phyloP scores from a whole-genome alignment of 2,113 vertebrate genomes.

The Stercorarius parasiticus region DNA sequence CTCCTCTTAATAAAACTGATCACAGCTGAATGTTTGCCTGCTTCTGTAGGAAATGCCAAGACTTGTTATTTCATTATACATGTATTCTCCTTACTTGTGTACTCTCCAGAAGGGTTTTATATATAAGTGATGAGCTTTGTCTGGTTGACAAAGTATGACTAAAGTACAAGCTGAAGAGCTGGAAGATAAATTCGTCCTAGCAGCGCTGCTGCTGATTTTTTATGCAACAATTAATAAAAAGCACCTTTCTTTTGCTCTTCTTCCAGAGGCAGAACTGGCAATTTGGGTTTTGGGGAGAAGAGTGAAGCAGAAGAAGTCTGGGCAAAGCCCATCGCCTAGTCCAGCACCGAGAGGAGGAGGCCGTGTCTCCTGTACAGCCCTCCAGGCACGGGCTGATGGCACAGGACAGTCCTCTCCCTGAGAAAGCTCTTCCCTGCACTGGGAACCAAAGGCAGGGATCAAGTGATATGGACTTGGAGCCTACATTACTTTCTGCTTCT shows the following conservation, averaged over 20 bases:
- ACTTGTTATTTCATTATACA: constrained; percentile 37
- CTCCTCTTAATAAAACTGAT: constrained; percentile 35
- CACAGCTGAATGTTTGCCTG: neutral
- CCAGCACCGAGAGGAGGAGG: neutral
- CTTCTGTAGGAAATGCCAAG: neutral
- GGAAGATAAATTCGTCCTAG: neutral
- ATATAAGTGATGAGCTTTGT: constrained; percentile 11
- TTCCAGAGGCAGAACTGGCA: neutral
- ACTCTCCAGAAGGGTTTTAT: neutral
- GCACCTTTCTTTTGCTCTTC: neutral
- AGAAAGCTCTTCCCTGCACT: neutral
- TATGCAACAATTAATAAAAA: neutral
- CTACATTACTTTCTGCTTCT: neutral
- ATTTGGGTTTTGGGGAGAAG: neutral
- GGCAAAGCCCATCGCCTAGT: neutral
- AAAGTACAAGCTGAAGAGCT: neutral
- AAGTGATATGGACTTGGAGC: neutral
- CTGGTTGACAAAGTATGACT: constrained; percentile 29
- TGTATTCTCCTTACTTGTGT: neutral
- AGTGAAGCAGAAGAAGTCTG: neutral
- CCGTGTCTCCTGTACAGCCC: no score
- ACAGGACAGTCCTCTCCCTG: neutral
- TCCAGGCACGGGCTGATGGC: neutral
- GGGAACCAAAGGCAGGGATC: neutral
- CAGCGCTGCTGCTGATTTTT: neutral